These are phyloP conservation scores for Drosophila lacertosa DNA, from an alignment of 1,140 invertebrate genomes.

Conservation along the genomic window DNA sequence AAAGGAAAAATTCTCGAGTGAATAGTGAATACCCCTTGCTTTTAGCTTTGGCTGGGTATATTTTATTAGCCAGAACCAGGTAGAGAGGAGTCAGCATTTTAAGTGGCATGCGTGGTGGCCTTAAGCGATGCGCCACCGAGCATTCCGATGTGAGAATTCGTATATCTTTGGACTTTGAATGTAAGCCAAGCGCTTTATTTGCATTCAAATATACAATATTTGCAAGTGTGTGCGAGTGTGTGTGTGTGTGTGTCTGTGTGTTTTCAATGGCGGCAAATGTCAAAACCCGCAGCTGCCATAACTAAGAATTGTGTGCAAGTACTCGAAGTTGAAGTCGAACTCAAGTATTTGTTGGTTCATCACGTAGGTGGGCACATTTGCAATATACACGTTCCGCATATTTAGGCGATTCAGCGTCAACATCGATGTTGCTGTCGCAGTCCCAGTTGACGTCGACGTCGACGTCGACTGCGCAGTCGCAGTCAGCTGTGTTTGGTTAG, in stretches of 20 bases:
- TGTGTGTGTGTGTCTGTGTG: conserved; percentile 8
- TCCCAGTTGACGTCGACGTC: background rate
- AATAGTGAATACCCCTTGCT: background rate
- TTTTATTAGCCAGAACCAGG: conserved; percentile 22
- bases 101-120: conserved; percentile 23
- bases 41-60: background rate
- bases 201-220: conserved; percentile 21
- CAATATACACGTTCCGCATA: conserved; percentile 46
- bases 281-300: conserved; percentile 34
- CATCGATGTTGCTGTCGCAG: background rate
- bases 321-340: conserved; percentile 16
- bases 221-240: background rate
- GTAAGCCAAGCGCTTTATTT: conserved; percentile 24
- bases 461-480: background rate
- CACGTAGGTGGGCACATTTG: conserved; percentile 48
- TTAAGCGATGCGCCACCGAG: conserved; percentile 30
- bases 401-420: conserved; percentile 5
- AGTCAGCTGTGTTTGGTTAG: background rate
- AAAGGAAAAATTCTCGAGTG: too few relatives aligned
- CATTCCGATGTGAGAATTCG: conserved; percentile 31
- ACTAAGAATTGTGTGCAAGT: conserved; percentile 30
- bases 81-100: conserved; percentile 12
- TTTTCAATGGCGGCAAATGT: conserved; percentile 51
- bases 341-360: conserved; percentile 47
- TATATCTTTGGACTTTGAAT: conserved; percentile 9